These are phyloP conservation scores for Callocephalon fimbriatum DNA, from an alignment of 2,113 vertebrate genomes.

Conservation along the genomic window DNA sequence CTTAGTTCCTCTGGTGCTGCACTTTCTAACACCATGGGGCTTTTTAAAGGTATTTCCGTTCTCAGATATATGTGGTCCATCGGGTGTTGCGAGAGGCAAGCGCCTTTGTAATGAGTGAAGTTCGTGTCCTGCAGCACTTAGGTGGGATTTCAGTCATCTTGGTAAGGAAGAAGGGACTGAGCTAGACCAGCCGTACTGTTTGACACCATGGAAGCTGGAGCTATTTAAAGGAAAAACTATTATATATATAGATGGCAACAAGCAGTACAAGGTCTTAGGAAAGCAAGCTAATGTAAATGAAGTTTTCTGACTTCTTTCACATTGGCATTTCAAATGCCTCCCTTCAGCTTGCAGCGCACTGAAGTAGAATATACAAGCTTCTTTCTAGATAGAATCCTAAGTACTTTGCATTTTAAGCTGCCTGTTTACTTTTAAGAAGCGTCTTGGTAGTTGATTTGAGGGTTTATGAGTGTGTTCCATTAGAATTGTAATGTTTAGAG, in stretches of 20 bases:
- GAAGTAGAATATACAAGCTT: accelerated
- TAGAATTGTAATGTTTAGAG: not conserved
- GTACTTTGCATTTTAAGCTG: not conserved
- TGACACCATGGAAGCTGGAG: not conserved
- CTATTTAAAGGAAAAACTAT: not conserved
- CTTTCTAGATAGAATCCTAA: not conserved
- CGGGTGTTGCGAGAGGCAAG: not conserved
- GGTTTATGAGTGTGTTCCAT: not conserved
- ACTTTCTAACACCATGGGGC: not conserved
- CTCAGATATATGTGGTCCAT: not conserved
- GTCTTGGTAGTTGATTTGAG: not conserved
- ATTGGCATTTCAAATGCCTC: not conserved
- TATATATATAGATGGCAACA: not conserved
- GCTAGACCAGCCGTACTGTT: not conserved
- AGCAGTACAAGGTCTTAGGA: not conserved
- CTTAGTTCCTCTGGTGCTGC: not conserved
- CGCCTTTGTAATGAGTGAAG: not conserved
- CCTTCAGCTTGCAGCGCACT: not conserved
- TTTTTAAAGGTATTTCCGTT: constrained; percentile 26
- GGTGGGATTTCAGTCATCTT: not conserved
- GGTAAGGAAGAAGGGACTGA: not conserved
- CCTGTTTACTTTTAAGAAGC: not conserved
- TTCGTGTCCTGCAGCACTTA: not conserved
- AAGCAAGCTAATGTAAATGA: not conserved
- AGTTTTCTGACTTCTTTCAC: not conserved